Percentiles rank a stretch among this genome's conserved stretches.
Conservation (phyloP, 2,113 vertebrate species). For the Varanus komodoensis region DNA sequence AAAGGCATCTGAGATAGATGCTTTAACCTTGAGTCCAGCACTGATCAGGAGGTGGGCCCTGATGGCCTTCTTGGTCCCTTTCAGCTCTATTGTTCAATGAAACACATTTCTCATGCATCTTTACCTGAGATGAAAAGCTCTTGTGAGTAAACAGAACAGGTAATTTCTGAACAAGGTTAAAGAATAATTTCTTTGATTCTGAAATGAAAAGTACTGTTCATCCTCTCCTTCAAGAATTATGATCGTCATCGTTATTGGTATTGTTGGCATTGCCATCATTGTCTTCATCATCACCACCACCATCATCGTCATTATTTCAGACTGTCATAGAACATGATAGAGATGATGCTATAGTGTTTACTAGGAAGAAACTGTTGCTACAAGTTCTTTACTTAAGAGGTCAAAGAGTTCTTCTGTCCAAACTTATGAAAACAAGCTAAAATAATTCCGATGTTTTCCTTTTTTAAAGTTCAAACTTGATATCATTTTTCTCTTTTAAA, state of each 20-base stretch:
- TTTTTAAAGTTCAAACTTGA: conserved; percentile 51
- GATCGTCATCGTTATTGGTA: too few relatives aligned
- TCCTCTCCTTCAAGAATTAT: not conserved
- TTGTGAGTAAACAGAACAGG: not conserved
- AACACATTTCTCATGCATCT: too few relatives aligned
- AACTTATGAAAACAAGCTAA: conserved; percentile 47
- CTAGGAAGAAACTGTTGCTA: conserved; percentile 1
- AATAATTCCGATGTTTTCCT: not conserved
- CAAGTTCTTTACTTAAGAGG: conserved; percentile 18
- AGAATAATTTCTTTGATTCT: conserved; percentile 2
- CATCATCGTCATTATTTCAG: conserved; percentile 30
- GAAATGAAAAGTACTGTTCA: conserved; percentile 4
- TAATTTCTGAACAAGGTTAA: not conserved
- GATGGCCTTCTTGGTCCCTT: too few relatives aligned
- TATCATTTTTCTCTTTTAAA: conserved; percentile 53
- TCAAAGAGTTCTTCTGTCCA: conserved; percentile 12
- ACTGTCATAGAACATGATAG: not conserved
- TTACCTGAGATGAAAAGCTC: not conserved
- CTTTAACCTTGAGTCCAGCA: too few relatives aligned
- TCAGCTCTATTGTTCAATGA: too few relatives aligned
- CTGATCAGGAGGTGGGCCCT: too few relatives aligned
- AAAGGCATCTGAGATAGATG: too few relatives aligned
- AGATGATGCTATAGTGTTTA: not conserved
- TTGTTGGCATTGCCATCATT: not conserved
- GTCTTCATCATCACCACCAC: conserved; percentile 10